Evolutionary conservation across 2,888 invertebrate genomes (phyloP).

Genomic region (Agonum fuliginosum): DNA sequence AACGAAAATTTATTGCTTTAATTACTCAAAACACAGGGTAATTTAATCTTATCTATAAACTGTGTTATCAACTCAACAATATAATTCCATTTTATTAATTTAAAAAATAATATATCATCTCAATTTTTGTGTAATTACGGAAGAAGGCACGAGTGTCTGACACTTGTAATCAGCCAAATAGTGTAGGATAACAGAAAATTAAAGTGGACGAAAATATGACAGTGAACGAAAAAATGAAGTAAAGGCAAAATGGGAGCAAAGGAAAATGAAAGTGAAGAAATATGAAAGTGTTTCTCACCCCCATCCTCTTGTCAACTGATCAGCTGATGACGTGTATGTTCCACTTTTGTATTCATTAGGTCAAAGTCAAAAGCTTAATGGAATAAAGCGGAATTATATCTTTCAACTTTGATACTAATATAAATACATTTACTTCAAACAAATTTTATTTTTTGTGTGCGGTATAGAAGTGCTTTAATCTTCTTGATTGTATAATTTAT

Average conservation of each 20-base stretch:
- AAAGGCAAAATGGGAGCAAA: too few relatives aligned
- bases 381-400: not conserved
- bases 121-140: not conserved
- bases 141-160: not conserved
- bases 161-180: not conserved
- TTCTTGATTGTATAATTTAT: not conserved
- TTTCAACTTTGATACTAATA: not conserved
- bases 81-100: not conserved
- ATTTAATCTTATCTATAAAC: not conserved
- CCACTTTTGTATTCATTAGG: too few relatives aligned
- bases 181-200: not conserved
- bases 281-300: not conserved
- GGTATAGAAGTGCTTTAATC: not conserved
- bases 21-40: too few relatives aligned
- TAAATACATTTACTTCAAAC: not conserved
- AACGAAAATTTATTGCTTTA: too few relatives aligned
- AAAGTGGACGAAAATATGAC: constrained; percentile 1
- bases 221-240: too few relatives aligned
- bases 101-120: constrained; percentile 11
- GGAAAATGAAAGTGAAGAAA: too few relatives aligned
- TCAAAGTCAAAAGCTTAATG: not conserved
- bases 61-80: not conserved
- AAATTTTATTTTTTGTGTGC: not conserved
- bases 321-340: too few relatives aligned
- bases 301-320: not conserved